Evolutionary conservation across 23 tunicate species (phyloP), one percentile per base, ranked within the genome.

Genomic region (Styela plicata): DNA sequence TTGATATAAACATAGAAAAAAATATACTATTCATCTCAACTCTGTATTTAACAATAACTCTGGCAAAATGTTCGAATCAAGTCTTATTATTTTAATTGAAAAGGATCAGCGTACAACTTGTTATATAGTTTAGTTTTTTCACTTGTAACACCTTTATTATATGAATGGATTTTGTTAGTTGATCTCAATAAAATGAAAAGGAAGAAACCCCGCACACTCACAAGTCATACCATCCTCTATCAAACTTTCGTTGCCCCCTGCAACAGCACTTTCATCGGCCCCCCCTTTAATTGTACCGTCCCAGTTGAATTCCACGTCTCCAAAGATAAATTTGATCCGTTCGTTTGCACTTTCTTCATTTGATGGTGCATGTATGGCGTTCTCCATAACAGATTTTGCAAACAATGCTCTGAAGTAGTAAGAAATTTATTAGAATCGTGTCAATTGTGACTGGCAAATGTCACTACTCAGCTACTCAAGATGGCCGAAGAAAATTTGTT

Each of bases 311-410:
- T 88, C 61, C 36, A 71, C 67, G 44, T 85, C 98, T 24, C 98
- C 98, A 64, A 93, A 93, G 26, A 88, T 62, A 25, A 93, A 29
- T 52, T 74, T 69, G 24, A 93, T 93, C 25, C 88, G 81, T 36
- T 88, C 85, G n/a, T 81, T 25, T n/a, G 98, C 98, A 53, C 82
- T 84, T 63, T 86, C 89, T 22, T 73, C 23, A 1, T 83, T 83
- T 0, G 98, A 94, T 30, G 91, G 86, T 10, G 91, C 66, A 62
- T 94, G 98, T 63, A 94, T 87, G 24, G 95, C 98, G 81, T 94
- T 94, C 62, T 86, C 92, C 74, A 89, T 33, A 29, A 89, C 73
- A 3, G 95, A 85, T 37, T 88, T 86, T 16, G 92, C 98, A 74
- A 94, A 94, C 31, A 69, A 10, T 7, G 98, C 98, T 77, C 98